phyloP scores from a whole-genome alignment of 2,888 invertebrate genomes.

The Macaria liturata region DNA sequence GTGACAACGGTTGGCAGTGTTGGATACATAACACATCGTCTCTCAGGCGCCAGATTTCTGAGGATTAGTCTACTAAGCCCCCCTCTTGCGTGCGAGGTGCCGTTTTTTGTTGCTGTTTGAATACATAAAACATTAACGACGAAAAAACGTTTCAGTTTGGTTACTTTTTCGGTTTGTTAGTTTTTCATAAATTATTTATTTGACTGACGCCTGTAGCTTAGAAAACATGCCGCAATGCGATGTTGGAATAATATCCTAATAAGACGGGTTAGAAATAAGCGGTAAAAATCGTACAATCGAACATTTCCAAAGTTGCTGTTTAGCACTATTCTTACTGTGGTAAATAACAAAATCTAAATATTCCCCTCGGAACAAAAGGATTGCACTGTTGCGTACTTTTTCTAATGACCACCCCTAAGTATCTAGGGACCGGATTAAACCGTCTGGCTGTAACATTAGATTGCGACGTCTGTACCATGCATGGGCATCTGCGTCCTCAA shows the following conservation, averaged over 20 bases:
- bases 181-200: constrained; percentile 7
- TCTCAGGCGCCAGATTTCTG: constrained; percentile 47
- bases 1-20: constrained; percentile 51
- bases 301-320: too few species aligned
- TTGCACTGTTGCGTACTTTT: constrained; percentile 30
- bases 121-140: constrained; percentile 20
- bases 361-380: constrained; percentile 31
- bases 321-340: too few species aligned
- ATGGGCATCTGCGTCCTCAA: constrained; percentile 71
- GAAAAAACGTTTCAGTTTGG: constrained; percentile 2
- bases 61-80: constrained; percentile 37
- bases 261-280: too few species aligned
- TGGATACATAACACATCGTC: constrained; percentile 59
- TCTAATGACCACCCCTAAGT: constrained; percentile 38
- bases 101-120: constrained; percentile 23
- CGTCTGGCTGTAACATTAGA: constrained; percentile 26
- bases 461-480: constrained; percentile 41
- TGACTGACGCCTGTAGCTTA: not conserved
- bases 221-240: too few species aligned
- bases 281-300: too few species aligned
- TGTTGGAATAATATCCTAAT: too few species aligned
- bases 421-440: constrained; percentile 52
- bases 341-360: constrained; percentile 1
- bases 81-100: constrained; percentile 23
- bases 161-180: not conserved